A percentile compares a stretch with the other conserved stretches of the same genome.
Evolutionary conservation across 2,113 vertebrate species (phyloP).

Genomic region (Scartelaos histophorus): DNA sequence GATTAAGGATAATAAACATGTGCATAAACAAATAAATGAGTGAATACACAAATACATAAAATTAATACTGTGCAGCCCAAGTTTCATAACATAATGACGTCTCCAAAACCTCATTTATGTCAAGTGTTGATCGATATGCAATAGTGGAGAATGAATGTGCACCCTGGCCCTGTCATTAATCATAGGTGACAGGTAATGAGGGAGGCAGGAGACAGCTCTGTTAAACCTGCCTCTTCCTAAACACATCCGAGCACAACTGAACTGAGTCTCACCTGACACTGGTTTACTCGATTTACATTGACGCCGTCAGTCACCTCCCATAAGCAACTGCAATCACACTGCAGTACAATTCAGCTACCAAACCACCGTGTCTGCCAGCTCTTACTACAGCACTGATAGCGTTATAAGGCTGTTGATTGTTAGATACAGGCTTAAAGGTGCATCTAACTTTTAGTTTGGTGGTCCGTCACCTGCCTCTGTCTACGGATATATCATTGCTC

Average conservation of each 20-base stretch:
- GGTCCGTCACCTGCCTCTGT: too few relatives aligned
- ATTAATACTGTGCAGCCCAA: neutral
- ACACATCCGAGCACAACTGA: neutral
- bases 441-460: too few relatives aligned
- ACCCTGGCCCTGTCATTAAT: constrained; percentile 30
- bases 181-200: constrained; percentile 21
- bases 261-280: constrained; percentile 20
- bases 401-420: too few relatives aligned
- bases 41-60: too few relatives aligned
- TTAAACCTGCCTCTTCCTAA: constrained; percentile 20
- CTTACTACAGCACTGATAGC: too few relatives aligned
- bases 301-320: constrained; percentile 23
- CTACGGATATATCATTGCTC: too few relatives aligned
- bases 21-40: too few relatives aligned
- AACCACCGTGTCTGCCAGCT: neutral
- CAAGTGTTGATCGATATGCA: neutral
- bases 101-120: constrained; percentile 1
- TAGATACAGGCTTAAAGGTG: too few relatives aligned
- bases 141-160: constrained; percentile 23
- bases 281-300: constrained; percentile 19
- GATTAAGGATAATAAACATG: too few relatives aligned
- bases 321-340: neutral
- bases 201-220: constrained; percentile 24
- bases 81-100: neutral
- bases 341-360: neutral